Base-by-base conservation (phyloP, 2,888 invertebrate species). In the Ctenicera cuprea region DNA sequence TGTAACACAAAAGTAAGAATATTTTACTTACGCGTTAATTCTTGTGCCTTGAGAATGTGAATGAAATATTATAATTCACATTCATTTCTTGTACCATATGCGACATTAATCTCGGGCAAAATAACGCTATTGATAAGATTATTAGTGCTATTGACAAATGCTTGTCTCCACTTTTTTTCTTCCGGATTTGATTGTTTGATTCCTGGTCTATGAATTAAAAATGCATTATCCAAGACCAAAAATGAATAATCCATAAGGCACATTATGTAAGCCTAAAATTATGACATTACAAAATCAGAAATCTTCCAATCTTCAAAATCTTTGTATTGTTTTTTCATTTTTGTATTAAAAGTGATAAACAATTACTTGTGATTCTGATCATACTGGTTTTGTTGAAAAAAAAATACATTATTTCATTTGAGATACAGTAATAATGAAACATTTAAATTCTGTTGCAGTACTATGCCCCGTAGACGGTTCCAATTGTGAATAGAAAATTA, bases 171-270 rank as follows among this genome's bases (percentile, higher is more conserved):
- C 9, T 16, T 20, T 26, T 37, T 22, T 26, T 20, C 18, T 9
- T 38, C 14, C 8, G 57, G 38, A 57, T 67, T 16, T 1, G 54
- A 16, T 0, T 67, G 12, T 85, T 96, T 96, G 80, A 96, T 95
- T 50, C 95, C 95, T 0, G 96, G 96, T 80, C 94, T 93, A 87
- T 96, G 96, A 52, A 93, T 94, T 68, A 95, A 89, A 86, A 95
- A 96, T 16, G 94, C 95, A 87, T 95, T 95, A 87, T 96, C 94
- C 83, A 96, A 87, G 81, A 96, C 94, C 87, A 94, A 93, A 85
- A 95, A 95, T 84, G 95, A 94, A 86, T 95, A 96, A 86, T 95
- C 93, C 84, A 94, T 89, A 22, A 95, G 93, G 87, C 96, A 96
- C 75, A 96, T 90, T 71, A 94, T 90, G 87, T 94, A 96, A 77